These are phyloP conservation scores for Rhabdophis nuchalis DNA, from an alignment of 2,797 vertebrate species.

Conservation along the genomic window DNA sequence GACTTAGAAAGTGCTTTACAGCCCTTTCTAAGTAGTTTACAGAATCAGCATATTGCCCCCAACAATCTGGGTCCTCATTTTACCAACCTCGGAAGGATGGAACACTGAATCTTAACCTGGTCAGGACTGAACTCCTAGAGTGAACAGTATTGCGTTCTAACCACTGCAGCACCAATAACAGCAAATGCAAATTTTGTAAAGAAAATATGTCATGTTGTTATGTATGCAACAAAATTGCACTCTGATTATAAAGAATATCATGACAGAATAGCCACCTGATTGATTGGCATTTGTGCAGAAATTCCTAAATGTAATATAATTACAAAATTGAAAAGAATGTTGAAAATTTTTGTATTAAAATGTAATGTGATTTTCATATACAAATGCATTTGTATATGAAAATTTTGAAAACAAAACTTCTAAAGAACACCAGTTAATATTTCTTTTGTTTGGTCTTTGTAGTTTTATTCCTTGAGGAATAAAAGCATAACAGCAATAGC, in stretches of 20 bases:
- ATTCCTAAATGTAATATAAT: not conserved
- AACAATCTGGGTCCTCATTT: no score
- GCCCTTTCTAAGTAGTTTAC: no score
- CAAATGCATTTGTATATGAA: not conserved
- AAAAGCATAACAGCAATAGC: not conserved
- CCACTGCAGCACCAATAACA: not conserved
- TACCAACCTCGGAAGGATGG: no score
- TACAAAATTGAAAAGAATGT: not conserved
- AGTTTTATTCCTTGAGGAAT: not conserved
- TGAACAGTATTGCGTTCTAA: no score
- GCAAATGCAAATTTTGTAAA: not conserved
- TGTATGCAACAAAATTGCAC: not conserved
- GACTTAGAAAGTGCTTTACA: no score
- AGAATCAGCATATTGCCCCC: no score
- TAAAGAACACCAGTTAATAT: not conserved
- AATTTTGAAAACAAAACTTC: not conserved
- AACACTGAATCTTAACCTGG: no score
- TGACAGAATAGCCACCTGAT: not conserved
- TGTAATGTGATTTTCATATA: not conserved
- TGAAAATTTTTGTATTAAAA: not conserved
- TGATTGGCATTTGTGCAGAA: not conserved
- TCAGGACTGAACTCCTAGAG: no score
- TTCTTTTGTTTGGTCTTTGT: not conserved
- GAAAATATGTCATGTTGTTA: not conserved
- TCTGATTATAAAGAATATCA: not conserved